Conservation (phyloP, 2,797 vertebrate species). For the Meda fulgida region DNA sequence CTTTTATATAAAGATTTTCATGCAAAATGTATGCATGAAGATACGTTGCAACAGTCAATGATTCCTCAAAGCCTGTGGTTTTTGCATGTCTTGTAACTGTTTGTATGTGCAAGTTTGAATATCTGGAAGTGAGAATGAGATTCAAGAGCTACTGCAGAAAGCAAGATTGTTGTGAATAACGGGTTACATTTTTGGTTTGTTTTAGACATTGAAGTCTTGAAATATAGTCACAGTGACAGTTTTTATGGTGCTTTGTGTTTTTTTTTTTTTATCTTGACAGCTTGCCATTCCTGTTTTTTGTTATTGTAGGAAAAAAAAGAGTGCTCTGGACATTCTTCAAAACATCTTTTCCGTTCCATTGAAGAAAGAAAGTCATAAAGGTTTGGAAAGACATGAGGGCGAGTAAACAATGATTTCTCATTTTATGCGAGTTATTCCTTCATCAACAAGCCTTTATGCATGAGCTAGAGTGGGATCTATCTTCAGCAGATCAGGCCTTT, state of each 20-base stretch:
- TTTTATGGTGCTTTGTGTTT: neutral
- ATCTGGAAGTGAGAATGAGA: neutral
- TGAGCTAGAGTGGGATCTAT: slow-evolving; percentile 16
- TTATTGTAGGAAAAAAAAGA: neutral
- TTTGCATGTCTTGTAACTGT: neutral
- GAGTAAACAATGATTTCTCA: neutral
- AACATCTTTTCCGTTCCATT: neutral
- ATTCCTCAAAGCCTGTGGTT: neutral
- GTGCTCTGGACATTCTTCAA: neutral
- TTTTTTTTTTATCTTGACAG: neutral
- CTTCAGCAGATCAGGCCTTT: slow-evolving; percentile 25
- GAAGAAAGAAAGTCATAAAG: neutral
- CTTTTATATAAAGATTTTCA: neutral
- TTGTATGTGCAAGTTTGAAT: slow-evolving; percentile 2
- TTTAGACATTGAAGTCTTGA: neutral
- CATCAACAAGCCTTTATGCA: neutral
- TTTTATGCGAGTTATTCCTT: slow-evolving; percentile 20
- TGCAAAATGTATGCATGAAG: neutral
- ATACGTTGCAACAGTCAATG: neutral
- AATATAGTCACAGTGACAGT: neutral
- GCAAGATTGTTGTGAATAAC: neutral
- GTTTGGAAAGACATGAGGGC: neutral
- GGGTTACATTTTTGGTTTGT: neutral
- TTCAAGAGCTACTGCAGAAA: neutral
- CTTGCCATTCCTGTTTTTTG: neutral